Evolutionary conservation across 1,140 invertebrate genomes (phyloP).

Genomic region (Drosophila ironensis): DNA sequence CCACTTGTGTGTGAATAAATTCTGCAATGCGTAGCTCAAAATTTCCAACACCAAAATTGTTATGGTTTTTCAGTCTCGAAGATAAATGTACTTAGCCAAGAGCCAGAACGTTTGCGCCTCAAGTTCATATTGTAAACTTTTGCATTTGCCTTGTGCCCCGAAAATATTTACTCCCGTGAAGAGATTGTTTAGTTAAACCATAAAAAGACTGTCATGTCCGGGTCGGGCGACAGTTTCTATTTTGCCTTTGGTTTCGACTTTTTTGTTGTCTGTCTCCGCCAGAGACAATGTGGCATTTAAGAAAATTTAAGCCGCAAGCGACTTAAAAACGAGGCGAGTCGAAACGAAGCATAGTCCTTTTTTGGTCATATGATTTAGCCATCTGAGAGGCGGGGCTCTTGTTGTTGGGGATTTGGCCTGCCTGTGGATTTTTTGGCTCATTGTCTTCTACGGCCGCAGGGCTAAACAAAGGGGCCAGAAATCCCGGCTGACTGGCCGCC

Average conservation of each 20-base stretch:
- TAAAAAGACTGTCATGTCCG: conserved; percentile 66
- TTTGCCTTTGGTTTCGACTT: neutral
- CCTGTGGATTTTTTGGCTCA: conserved; percentile 35
- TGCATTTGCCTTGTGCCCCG: conserved; percentile 46
- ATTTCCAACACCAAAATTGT: conserved; percentile 74
- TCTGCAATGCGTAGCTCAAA: conserved; percentile 72
- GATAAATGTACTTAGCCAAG: conserved; percentile 46
- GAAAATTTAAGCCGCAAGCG: conserved; percentile 76
- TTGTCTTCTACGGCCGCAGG: conserved; percentile 35
- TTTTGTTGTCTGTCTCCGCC: conserved; percentile 13
- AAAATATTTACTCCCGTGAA: conserved; percentile 75
- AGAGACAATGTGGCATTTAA: conserved; percentile 74
- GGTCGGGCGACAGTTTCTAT: neutral
- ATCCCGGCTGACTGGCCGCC: conserved; percentile 33
- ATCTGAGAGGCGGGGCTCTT: conserved; percentile 1
- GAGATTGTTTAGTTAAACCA: conserved; percentile 76
- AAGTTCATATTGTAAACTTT: conserved; percentile 54
- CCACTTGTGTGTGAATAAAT: conserved; percentile 43
- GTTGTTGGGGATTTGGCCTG: conserved; percentile 61
- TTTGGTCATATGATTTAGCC: conserved; percentile 67
- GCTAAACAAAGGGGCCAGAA: conserved; percentile 29
- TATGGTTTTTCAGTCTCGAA: conserved; percentile 58
- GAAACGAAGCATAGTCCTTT: conserved; percentile 25
- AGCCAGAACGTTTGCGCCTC: neutral
- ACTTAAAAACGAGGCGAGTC: conserved; percentile 68